phyloP scores from a whole-genome alignment of 2,888 invertebrate genomes.

The Eremobia ochroleuca region DNA sequence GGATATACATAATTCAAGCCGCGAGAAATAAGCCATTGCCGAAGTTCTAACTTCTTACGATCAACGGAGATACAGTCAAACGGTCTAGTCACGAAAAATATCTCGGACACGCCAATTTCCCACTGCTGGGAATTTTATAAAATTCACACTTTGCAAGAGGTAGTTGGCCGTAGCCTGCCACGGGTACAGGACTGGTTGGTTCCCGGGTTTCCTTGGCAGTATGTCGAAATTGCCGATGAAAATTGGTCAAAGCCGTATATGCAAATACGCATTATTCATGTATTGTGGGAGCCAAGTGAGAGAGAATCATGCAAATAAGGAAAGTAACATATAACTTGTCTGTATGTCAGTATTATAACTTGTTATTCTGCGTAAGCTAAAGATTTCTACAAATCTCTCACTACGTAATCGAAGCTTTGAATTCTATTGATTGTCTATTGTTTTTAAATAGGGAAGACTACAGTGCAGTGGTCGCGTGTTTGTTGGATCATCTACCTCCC shows the following conservation, averaged over 20 bases:
- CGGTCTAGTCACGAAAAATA: no score
- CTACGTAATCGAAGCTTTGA: background rate
- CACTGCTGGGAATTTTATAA: no score
- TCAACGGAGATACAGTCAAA: no score
- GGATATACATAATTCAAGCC: no score
- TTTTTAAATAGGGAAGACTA: background rate
- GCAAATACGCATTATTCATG: constrained; percentile 6
- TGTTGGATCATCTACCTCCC: background rate
- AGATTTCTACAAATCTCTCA: constrained; percentile 18
- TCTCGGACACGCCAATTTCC: no score
- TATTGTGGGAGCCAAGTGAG: constrained; percentile 7
- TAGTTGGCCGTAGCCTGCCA: no score
- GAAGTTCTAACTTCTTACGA: no score
- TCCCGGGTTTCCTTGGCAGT: no score
- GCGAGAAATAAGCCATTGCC: no score
- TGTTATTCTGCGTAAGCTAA: constrained; percentile 7
- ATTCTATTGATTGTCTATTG: background rate
- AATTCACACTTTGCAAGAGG: no score
- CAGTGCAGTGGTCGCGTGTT: no score
- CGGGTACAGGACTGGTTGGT: no score
- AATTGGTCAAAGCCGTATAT: background rate
- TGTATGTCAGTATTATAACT: background rate
- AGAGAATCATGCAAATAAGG: constrained; percentile 26
- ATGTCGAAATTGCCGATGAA: background rate
- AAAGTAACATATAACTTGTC: constrained; percentile 1